Evolutionary conservation across 2,888 invertebrate genomes (phyloP), one percentile per base, ranked within the genome.

Genomic region (Pterostichus niger): DNA sequence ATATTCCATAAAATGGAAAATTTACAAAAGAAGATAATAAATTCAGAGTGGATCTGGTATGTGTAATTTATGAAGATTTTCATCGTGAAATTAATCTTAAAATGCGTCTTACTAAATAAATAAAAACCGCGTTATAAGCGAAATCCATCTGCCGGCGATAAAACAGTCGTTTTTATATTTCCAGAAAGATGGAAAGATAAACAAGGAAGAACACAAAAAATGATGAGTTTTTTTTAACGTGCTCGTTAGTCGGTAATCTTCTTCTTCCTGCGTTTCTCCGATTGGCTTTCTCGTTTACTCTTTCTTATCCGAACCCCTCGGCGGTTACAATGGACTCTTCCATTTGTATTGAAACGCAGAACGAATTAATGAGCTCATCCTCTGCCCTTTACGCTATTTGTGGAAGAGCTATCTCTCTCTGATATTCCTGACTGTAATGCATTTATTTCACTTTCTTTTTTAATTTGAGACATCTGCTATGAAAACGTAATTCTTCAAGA

Each of bases 201-300:
- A 79, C 79, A 79, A 79, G 68, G 40, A 68, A 64, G 68, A 46
- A 79, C 13, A 44, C 61, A 79, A 79, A 79, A 79, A 68, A 79
- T 79, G 79, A 79, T 79, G 64, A 79, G 79, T 79, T 79, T 79
- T 79, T 79, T 78, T 79, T 79, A 78, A n/a, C 79, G 35, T 68
- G 79, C 79, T 79, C 79, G 79, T 79, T 79, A 79, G 54, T 56
- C 44, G 64, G 49, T 79, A 79, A 79, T 79, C 79, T 64, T 64
- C 46, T 68, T 79, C 79, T 79, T 79, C 64, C 56, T 77, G 56
- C 68, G 49, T 68, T 76, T 11, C 64, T 79, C 11, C 79, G 52
- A 79, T 79, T 79, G 79, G 49, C 79, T 79, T 56, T 68, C 64
- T 79, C 68, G 79, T 78, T 78, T 78, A 79, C 68, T 64, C 79